These are phyloP conservation scores for Catharus ustulatus DNA, from an alignment of 2,797 vertebrate species.

Conservation along the genomic window DNA sequence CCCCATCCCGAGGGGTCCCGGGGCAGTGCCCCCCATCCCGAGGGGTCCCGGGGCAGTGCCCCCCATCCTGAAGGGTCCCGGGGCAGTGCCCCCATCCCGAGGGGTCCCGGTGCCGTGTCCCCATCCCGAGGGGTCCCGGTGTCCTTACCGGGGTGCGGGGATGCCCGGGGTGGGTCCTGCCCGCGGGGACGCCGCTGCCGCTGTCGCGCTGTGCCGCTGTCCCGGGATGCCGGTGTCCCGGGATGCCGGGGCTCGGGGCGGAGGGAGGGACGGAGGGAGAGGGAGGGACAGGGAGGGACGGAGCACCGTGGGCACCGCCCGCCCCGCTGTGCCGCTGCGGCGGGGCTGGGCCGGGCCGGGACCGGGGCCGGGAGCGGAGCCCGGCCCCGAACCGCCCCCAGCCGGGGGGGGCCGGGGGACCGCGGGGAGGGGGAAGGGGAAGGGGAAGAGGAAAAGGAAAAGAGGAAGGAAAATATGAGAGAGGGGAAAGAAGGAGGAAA, in stretches of 20 bases:
- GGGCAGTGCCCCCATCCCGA: too few relatives aligned
- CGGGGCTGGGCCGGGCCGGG: conserved; percentile 16
- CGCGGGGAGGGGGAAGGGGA: not conserved
- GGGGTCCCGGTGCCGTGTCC: too few relatives aligned
- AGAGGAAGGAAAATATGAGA: not conserved
- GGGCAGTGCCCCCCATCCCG: too few relatives aligned
- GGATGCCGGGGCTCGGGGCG: not conserved
- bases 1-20: too few relatives aligned
- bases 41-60: too few relatives aligned
- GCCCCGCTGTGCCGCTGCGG: not conserved
- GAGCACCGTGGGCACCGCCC: not conserved
- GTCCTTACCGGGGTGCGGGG: conserved; percentile 9
- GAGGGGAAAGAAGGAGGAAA: not conserved
- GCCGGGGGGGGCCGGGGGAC: not conserved
- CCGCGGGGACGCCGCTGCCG: not conserved
- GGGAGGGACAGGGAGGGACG: not conserved
- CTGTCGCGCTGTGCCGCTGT: not conserved
- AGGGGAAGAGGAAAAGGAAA: not conserved
- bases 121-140: not conserved
- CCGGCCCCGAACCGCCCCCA: not conserved
- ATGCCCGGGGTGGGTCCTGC: not conserved
- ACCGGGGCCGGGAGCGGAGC: not conserved
- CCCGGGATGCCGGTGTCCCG: not conserved
- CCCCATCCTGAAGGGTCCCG: not conserved
- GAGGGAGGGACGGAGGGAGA: not conserved